Evolutionary conservation across 2,888 invertebrate genomes (phyloP), one percentile per base, ranked within the genome.

Genomic region (Caenorhabditis sp.): DNA sequence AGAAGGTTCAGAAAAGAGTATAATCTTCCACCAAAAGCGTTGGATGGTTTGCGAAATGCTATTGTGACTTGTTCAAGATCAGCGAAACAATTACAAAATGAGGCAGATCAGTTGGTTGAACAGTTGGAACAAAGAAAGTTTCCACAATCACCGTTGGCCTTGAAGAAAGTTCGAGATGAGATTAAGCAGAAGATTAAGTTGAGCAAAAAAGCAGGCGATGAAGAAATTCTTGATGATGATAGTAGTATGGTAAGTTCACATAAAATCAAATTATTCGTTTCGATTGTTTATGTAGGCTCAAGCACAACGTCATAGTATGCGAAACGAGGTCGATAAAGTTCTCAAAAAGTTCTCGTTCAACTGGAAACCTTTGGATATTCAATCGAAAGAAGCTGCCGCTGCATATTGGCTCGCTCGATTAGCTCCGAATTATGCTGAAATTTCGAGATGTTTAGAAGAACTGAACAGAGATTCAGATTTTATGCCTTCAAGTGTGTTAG

Each of bases 401-500:
- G 59, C 80, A 3, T 86, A 84, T 64, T 82, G 84, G 4, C 68
- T 86, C 4, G 78, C 84, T 17, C 73, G 82, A 80, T 58, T 86
- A 17, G 77, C 81, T 25, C 78, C 83, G 7, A 81, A 87, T 66
- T 84, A 82, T 57, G 85, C 87, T 8, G 87, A 87, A 70, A 80
- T 84, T 43, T 57, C 76, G 14, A 75, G 83, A 26, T 77, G 70
- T 26, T 66, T 87, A 14, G 82, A 81, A 60, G 87, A 87, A 61
- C 77, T 87, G 87, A 90, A 91, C 0, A 27, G 50, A 14, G 59
- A 65, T 20, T 58, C 71, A 1, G 88, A 91, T 21, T 96, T 93
- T 87, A 90, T 90, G 68, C 96, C 96, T 0, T 89, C 91, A 68
- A 92, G 92, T 70, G 91, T 94, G 78, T 93, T 95, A 82, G 95